These are phyloP conservation scores for Chesias legatella DNA, from an alignment of 2,888 invertebrate species.

Conservation along the genomic window DNA sequence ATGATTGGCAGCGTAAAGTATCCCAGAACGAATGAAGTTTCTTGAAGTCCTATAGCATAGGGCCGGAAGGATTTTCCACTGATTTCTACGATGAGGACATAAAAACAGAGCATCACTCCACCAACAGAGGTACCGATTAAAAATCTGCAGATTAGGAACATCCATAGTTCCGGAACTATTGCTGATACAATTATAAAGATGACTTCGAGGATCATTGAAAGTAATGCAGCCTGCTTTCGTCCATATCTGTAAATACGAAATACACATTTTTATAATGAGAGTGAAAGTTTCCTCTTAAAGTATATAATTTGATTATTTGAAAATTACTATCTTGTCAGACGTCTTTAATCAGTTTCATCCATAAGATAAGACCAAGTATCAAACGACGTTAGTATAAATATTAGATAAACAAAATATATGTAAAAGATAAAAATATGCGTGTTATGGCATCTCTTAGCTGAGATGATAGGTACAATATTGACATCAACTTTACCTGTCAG, in stretches of 20 bases:
- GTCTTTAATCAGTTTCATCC: no score
- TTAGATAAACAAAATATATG: no score
- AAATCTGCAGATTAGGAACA: conserved; percentile 81
- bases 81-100: conserved; percentile 83
- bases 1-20: conserved; percentile 79
- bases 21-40: conserved; percentile 77
- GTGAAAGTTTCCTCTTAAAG: background rate
- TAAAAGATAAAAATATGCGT: no score
- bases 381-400: no score
- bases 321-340: no score
- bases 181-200: conserved; percentile 78
- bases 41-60: conserved; percentile 76
- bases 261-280: background rate
- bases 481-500: conserved; percentile 57
- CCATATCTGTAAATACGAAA: conserved; percentile 79
- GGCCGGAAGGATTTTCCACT: conserved; percentile 79
- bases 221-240: conserved; percentile 81
- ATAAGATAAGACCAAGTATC: no score
- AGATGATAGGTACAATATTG: no score
- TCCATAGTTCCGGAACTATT: conserved; percentile 78
- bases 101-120: conserved; percentile 84
- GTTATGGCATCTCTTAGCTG: no score
- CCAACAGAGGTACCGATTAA: conserved; percentile 81
- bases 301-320: background rate
- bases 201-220: conserved; percentile 78